Conservation (phyloP, 2,888 invertebrate species). For the Drosophila fungiperda region DNA sequence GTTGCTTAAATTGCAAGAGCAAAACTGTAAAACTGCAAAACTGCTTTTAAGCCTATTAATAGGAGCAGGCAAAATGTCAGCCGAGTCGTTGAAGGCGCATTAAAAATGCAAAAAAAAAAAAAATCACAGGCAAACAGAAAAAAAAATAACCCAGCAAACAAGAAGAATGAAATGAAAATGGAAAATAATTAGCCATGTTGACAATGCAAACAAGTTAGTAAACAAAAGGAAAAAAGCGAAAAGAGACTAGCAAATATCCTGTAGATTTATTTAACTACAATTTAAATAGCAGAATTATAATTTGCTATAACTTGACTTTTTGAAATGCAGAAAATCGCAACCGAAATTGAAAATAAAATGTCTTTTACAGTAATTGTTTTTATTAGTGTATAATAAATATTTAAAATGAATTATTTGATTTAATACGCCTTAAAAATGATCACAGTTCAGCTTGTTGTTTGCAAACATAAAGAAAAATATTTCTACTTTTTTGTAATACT, state of each 20-base stretch:
- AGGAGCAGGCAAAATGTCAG: constrained; percentile 55
- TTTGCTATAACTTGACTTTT: not conserved
- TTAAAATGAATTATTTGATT: not conserved
- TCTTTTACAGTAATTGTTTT: not conserved
- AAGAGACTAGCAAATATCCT: not conserved
- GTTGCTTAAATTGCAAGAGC: not conserved
- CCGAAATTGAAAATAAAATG: not conserved
- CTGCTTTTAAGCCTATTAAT: constrained; percentile 67
- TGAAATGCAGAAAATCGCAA: not conserved
- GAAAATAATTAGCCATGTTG: constrained; percentile 67
- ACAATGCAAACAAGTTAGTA: constrained; percentile 29
- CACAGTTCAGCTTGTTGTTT: not conserved
- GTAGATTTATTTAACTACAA: not conserved
- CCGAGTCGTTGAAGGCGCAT: constrained; percentile 48
- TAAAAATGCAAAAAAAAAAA: constrained; percentile 34
- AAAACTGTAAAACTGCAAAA: constrained; percentile 11
- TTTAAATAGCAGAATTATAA: not conserved
- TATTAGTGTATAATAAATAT: not conserved
- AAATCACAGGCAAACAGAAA: constrained; percentile 1
- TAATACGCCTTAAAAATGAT: not conserved
- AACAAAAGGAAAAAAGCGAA: not conserved
- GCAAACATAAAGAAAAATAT: not conserved
- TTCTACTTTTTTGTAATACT: not conserved
- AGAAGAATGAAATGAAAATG: constrained; percentile 48
- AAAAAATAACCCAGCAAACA: constrained; percentile 17